Conservation (phyloP, 2,113 vertebrate species). For the Gadus chalcogrammus region DNA sequence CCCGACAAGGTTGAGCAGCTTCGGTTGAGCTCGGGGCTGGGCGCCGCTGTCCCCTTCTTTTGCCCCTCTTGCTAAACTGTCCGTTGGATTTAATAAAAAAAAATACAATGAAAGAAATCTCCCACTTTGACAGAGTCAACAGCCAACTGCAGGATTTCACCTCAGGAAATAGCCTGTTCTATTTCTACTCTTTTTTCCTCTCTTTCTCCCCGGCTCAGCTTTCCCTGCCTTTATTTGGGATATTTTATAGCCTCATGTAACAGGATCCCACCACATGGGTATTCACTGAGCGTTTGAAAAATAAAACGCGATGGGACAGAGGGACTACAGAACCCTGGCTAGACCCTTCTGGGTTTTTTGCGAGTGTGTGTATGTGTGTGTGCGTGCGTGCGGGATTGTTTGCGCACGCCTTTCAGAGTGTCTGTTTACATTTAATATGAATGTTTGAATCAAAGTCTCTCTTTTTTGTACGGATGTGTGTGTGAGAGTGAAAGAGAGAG, state of each 20-base stretch:
- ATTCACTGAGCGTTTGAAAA: conserved; percentile 72
- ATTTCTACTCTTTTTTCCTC: conserved; percentile 39
- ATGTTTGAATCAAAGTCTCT: conserved; percentile 50
- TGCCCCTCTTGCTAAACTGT: conserved; percentile 50
- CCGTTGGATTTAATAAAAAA: neutral
- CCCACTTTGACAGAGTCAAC: conserved; percentile 50
- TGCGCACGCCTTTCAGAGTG: neutral
- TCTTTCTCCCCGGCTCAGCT: conserved; percentile 30
- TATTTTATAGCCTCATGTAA: conserved; percentile 73
- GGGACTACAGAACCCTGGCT: conserved; percentile 59
- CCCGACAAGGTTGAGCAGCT: conserved; percentile 50
- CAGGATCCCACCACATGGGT: conserved; percentile 65
- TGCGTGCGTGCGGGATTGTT: conserved; percentile 7
- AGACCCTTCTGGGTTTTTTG: conserved; percentile 42
- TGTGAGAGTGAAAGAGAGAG: conserved; percentile 15
- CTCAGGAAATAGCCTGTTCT: conserved; percentile 61
- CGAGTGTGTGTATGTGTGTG: neutral
- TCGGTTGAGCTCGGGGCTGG: conserved; percentile 47
- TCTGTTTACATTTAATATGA: conserved; percentile 57
- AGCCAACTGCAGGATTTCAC: conserved; percentile 57
- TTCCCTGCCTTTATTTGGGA: conserved; percentile 70
- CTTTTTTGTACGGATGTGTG: too few relatives aligned
- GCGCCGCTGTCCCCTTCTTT: conserved; percentile 54
- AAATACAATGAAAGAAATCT: conserved; percentile 22
- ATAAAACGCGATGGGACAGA: conserved; percentile 64